phyloP scores from a whole-genome alignment of 1,140 invertebrate species.

The Brachionus koreanus region DNA sequence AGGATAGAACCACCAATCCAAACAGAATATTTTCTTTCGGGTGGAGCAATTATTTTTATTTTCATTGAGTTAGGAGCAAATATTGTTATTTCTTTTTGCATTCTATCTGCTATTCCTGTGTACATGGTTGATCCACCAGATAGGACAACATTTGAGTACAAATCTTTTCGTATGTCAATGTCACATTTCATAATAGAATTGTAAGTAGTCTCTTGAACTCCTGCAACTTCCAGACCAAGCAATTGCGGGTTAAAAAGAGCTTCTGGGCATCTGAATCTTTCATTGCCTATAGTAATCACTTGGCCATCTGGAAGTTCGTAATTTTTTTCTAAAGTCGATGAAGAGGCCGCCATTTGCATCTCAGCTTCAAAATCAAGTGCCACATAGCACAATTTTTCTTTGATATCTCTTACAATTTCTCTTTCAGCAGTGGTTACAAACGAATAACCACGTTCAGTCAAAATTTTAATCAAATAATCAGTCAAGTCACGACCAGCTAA shows the following conservation, averaged over 20 bases:
- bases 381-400: slow-evolving; percentile 60
- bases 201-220: slow-evolving; percentile 57
- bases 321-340: slow-evolving; percentile 82
- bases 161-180: slow-evolving; percentile 59
- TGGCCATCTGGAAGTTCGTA: slow-evolving; percentile 90
- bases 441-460: slow-evolving; percentile 55
- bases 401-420: slow-evolving; percentile 88
- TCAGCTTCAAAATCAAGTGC: slow-evolving; percentile 68
- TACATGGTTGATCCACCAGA: slow-evolving; percentile 63
- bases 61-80: slow-evolving; percentile 60
- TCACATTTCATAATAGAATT: slow-evolving; percentile 61
- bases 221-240: slow-evolving; percentile 57
- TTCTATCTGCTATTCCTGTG: slow-evolving; percentile 60
- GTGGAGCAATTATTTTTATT: slow-evolving; percentile 60
- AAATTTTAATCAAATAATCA: slow-evolving; percentile 84
- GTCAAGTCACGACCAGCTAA: slow-evolving; percentile 89
- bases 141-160: slow-evolving; percentile 60
- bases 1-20: slow-evolving; percentile 59
- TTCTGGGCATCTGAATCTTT: slow-evolving; percentile 67
- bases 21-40: slow-evolving; percentile 59
- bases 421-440: slow-evolving; percentile 65
- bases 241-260: slow-evolving; percentile 75
- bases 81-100: slow-evolving; percentile 62
- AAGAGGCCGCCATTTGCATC: slow-evolving; percentile 86
- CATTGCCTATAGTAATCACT: slow-evolving; percentile 58